Evolutionary conservation across 64 coral and sea anemone genomes (phyloP), one percentile per base, ranked within the genome.

Genomic region (Platygyra sinensis): DNA sequence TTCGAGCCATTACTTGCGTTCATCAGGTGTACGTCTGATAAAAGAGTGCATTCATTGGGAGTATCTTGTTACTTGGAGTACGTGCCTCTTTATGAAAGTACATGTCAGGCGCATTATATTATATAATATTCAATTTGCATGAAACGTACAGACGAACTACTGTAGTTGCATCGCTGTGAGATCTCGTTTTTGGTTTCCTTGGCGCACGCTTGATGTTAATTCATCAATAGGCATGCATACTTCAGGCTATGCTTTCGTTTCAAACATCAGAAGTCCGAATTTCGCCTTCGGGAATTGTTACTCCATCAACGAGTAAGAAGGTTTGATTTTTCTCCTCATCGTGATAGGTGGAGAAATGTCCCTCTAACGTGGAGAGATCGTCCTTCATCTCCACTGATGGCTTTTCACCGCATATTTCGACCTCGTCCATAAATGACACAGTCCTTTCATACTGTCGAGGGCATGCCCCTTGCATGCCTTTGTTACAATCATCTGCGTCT

Each of bases 291-390:
- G 95, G 69, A 84, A 97, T 73, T 24, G 75, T 76, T 72, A 89
- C 72, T 30, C 95, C 95, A 61, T 97, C 95, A 33, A 97, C 92
- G 46, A 93, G 90, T 36, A 97, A 94, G 71, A 87, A 94, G 60
- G 80, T 87, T 52, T 85, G 67, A 76, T 97, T 93, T 49, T 59
- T 90, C 38, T 88, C 79, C 12, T 86, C 38, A 75, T 97, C 95
- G n/a, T 90, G 86, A 19, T 90, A 87, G 25, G 95, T 90, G 2
- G 82, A 79, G 33, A 94, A 72, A 51, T 91, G 82, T 8, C 80
- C 72, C 38, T 89, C 77, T 19, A 94, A 55, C 27, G 80, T 55
- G 32, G 72, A 27, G 13, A 55, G 49, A 52, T 39, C 61, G 52
- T 72, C 29, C 13, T 16, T 20, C 18, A 50, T 57, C 60, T 82